phyloP scores from a whole-genome alignment of 2,888 invertebrate species.

The Trichogramma dendrolimi region DNA sequence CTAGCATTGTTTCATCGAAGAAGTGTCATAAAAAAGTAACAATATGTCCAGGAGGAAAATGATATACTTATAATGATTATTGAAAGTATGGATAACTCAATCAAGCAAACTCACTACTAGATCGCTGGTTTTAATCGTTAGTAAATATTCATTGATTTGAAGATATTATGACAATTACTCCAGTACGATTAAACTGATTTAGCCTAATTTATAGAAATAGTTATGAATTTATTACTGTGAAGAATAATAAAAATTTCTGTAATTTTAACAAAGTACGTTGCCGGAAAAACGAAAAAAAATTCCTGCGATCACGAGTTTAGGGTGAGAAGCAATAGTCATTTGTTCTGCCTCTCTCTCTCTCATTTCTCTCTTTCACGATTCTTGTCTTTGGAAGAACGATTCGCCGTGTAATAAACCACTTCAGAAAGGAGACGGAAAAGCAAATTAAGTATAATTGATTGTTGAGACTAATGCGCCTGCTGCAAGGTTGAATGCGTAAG shows the following conservation, averaged over 20 bases:
- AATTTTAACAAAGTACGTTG: not conserved
- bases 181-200: not conserved
- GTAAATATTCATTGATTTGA: not conserved
- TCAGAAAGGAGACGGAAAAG: not conserved
- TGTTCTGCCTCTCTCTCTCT: not conserved
- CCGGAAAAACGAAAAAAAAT: too few relatives aligned
- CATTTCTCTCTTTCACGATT: not conserved
- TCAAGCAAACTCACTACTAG: too few relatives aligned
- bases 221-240: not conserved
- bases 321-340: too few relatives aligned
- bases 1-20: too few relatives aligned
- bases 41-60: too few relatives aligned
- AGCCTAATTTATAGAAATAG: not conserved
- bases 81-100: too few relatives aligned
- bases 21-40: too few relatives aligned
- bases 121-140: too few relatives aligned
- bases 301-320: too few relatives aligned
- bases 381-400: not conserved
- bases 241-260: not conserved
- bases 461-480: constrained; percentile 25
- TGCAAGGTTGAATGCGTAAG: not conserved
- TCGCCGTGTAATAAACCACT: not conserved
- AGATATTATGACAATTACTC: not conserved
- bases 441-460: constrained; percentile 28
- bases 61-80: too few relatives aligned